These are phyloP conservation scores for Omphaloscelis lunosa DNA, from an alignment of 2,888 invertebrate species.

Conservation along the genomic window DNA sequence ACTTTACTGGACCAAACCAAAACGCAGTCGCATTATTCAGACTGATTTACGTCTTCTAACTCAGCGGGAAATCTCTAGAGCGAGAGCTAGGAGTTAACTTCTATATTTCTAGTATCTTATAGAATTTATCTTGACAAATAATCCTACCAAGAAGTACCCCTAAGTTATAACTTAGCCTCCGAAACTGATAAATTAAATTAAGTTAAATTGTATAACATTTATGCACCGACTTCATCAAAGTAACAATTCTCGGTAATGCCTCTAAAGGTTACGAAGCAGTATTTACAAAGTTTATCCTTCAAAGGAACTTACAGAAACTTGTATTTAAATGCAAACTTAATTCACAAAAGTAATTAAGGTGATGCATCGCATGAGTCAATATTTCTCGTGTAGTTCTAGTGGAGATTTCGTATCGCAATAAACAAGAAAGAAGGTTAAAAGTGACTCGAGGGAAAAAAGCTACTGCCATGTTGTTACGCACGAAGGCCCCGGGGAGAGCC, in stretches of 20 bases:
- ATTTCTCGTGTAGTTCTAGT: conserved; percentile 32
- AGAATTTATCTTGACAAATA: conserved; percentile 34
- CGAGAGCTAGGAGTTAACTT: conserved; percentile 17
- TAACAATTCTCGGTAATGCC: not conserved
- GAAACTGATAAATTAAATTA: not conserved
- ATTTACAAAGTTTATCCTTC: not conserved
- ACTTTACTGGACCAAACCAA: conserved; percentile 70
- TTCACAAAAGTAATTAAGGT: conserved; percentile 37
- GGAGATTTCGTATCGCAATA: conserved; percentile 68
- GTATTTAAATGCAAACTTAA: not conserved
- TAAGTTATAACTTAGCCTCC: too few relatives aligned
- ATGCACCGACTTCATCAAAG: too few relatives aligned
- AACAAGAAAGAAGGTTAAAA: conserved; percentile 81
- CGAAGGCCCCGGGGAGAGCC: conserved; percentile 78
- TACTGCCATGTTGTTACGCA: conserved; percentile 77
- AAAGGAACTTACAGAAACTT: not conserved
- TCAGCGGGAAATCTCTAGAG: conserved; percentile 62
- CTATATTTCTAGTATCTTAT: conserved; percentile 27
- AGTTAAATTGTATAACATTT: not conserved
- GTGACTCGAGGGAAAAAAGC: conserved; percentile 74
- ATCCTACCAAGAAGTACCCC: not conserved
- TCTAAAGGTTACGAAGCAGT: not conserved
- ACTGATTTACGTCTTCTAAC: conserved; percentile 72
- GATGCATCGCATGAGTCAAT: conserved; percentile 39
- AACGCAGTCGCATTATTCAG: conserved; percentile 74